These are phyloP conservation scores for Spodoptera litura DNA, from an alignment of 1,140 invertebrate species.

Conservation along the genomic window DNA sequence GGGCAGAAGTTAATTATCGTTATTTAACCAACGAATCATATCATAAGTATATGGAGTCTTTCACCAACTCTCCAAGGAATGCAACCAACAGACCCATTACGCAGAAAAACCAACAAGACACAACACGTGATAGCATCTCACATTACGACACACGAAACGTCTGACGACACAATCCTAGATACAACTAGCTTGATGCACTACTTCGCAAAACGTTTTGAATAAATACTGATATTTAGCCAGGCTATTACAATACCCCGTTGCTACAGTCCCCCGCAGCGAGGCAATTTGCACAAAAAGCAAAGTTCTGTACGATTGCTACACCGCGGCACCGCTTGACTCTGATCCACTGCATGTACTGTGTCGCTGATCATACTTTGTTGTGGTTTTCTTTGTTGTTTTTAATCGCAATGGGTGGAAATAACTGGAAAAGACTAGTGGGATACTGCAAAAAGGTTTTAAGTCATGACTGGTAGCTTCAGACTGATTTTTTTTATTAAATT, in stretches of 20 bases:
- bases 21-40: too few species aligned
- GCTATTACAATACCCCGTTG: constrained; percentile 32
- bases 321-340: background rate
- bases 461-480: too few species aligned
- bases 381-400: background rate
- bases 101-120: background rate
- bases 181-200: background rate
- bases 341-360: constrained; percentile 23
- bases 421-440: background rate
- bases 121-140: background rate
- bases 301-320: constrained; percentile 17
- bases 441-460: background rate
- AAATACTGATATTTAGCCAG: constrained; percentile 37
- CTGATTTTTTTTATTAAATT: too few species aligned
- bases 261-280: constrained; percentile 37
- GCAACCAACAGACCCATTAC: background rate
- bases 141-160: background rate
- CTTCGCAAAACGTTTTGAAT: constrained; percentile 9
- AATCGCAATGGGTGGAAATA: background rate
- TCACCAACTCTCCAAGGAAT: background rate
- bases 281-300: constrained; percentile 44
- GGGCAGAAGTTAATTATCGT: too few species aligned
- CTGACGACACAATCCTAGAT: background rate
- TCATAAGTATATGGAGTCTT: too few species aligned
- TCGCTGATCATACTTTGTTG: constrained; percentile 7